Base-by-base conservation (phyloP, 2,113 vertebrate species). In the Tupaia chinensis region DNA sequence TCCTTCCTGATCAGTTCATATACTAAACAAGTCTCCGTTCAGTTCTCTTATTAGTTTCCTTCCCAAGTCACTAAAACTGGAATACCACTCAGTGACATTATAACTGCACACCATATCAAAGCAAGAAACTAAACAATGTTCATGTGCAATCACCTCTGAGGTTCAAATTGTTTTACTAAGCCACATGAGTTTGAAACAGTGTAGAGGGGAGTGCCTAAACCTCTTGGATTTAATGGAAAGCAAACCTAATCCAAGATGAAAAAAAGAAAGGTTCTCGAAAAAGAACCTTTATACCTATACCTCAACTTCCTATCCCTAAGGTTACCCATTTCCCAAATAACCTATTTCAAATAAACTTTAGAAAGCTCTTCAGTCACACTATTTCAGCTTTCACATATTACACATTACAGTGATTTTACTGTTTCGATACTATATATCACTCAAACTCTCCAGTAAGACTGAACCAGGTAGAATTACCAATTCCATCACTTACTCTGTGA, bases 31-130 rank as follows among this genome's bases (percentile, higher is more conserved):
- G 34, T 88, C 53, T 88, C 29, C 17, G 80, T 5, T 94, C 69
- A 68, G 79, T 58, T 77, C 5, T 90, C 63, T 66, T 73, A 34
- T 66, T 73, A 34, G 32, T 84, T 79, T 95, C 61, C 73, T 92
- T 95, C 61, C 53, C 13, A 91, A 9, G 9, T 69, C 32, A 93
- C 22, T 88, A 96, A 90, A 97, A 94, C n/a, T 78, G 6, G 34
- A n/a, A 20, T 61, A 84, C 68, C 87, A 95, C 54, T 72, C 25
- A 94, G n/a, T 23, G 87, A 87, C 84, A 93, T 32, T 63, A 0
- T 34, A 88, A 58, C 60, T n/a, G 72, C 69, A 70, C 10, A 61
- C 8, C 8, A 68, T 11, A 91, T 94, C 20, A 82, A 6, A 89
- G 32, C 32, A 93, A 88, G 22, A 91, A 96, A 77, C 15, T 20